A percentile compares a stretch with the other conserved stretches of the same genome.
phyloP scores from a whole-genome alignment of 2,888 invertebrate genomes.

The Stenchaetothrips biformis region DNA sequence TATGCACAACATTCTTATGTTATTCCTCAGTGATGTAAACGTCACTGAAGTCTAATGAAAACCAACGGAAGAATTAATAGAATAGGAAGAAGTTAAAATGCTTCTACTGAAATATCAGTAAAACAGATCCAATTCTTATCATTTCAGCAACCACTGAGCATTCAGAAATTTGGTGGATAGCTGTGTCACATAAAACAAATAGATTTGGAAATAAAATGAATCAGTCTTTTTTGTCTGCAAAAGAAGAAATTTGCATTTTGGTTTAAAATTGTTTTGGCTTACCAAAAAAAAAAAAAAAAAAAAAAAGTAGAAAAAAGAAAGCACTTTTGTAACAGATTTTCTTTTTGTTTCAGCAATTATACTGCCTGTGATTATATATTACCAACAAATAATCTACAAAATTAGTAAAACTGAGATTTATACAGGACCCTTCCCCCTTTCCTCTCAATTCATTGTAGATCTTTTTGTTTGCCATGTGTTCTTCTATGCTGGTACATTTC shows the following conservation, averaged over 20 bases:
- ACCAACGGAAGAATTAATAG: background rate
- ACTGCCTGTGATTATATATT: background rate
- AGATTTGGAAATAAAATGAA: background rate
- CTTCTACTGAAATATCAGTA: background rate
- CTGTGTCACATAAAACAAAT: background rate
- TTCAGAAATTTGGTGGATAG: background rate
- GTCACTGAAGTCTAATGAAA: background rate
- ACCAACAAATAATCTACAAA: background rate
- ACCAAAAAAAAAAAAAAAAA: background rate
- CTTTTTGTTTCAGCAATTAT: background rate
- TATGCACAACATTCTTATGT: background rate
- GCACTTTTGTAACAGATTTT: background rate
- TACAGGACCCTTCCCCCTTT: background rate
- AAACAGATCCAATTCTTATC: background rate
- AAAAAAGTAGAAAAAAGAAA: background rate
- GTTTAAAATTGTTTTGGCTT: background rate
- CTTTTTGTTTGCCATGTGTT: background rate
- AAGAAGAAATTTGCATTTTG: background rate
- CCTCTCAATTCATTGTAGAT: background rate
- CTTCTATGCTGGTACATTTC: slow-evolving; percentile 12
- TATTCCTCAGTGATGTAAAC: background rate
- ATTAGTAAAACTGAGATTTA: background rate
- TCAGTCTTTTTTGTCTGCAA: background rate
- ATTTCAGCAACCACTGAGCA: background rate
- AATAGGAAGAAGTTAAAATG: background rate